Base-by-base conservation (phyloP, 1,140 invertebrate genomes). In the Augochlora pura region DNA sequence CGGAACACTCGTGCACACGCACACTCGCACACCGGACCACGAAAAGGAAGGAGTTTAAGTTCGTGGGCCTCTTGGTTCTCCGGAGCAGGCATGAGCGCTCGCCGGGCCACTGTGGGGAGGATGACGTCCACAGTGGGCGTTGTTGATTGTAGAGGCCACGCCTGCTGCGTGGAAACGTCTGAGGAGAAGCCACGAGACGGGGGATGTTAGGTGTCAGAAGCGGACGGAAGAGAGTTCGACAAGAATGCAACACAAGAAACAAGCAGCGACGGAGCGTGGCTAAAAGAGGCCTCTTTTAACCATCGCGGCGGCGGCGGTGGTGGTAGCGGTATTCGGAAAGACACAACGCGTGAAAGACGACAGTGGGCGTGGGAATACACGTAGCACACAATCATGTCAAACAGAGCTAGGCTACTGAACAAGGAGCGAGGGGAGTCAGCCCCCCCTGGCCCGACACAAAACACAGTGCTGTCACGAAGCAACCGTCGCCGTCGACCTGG, bases 391-490 rank as follows among this genome's bases (percentile, higher is more conserved):
- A 76, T 81, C 78, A 80, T 79, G 23, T 81, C 75, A 81, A 75
- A 81, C 80, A 81, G 42, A 46, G 66, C 80, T 81, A 80, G 60
- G 88, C 90, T 92, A 91, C 88, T 85, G 75, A 81, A 81, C 66
- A 79, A 80, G 63, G 71, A 90, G 87, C 87, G 83, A 68, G 70
- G 84, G 85, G 84, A 83, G 88, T 79, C 86, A 87, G 87, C 89
- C 60, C 71, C 85, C 85, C 85, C 88, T 85, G 84, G 87, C 84
- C 82, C 86, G 86, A 90, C 85, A 90, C 85, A 91, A 83, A 90
- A 90, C 88, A 90, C 88, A 91, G 88, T 85, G 80, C 88, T 90
- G 88, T 64, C 67, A 70, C 78, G 81, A 83, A 83, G 85, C 90
- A 90, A 90, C 84, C 87, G 87, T 79, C 71, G 52, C 71, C 77